Evolutionary conservation across 2,113 vertebrate genomes (phyloP), one percentile per base, ranked within the genome.

Genomic region (Balaeniceps rex): DNA sequence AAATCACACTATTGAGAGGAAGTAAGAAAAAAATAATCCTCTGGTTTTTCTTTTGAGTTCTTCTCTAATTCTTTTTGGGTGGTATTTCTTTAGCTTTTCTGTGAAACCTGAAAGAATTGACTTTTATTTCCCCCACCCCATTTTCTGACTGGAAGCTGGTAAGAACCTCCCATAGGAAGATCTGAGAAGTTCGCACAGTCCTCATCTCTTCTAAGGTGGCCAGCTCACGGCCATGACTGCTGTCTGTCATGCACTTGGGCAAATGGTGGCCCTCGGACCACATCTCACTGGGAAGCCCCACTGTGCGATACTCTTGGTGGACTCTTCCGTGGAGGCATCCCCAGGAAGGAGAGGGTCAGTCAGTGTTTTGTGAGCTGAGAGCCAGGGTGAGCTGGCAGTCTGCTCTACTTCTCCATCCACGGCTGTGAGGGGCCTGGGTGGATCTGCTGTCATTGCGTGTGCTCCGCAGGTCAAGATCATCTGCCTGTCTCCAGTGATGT

Each of bases 401-500:
- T 87, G 63, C 65, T 75, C 78, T 36, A 0, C 34, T 44, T 34
- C 25, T 24, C 2, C 40, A 25, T 63, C 40, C 13, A 0, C 3
- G 14, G 51, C 47, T 69, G n/a, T 16, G 38, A 65, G 63, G 47
- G 38, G 5, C 6, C 8, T 40, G 58, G 28, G 29, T 64, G 40
- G 10, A 81, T 26, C 44, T 47, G 68, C 63, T 3, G 0, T 31
- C 3, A 0, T 12, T 46, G 11, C 4, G 0, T 15, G n/a, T 42
- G 34, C 79, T 69, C 38, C 6, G 6, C 36, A 28, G 79, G 21
- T 44, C 19, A 9, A 4, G 2, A 14, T 66, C n/a, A 57, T 60
- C 38, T 54, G 24, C 14, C 12, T n/a, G 0, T 7, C 28, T 10
- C 28, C 54, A 55, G 14, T 5, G 72, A 22, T n/a, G 33, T 42